These are phyloP conservation scores for Hydrocynus forskahlii DNA, from an alignment of 2,797 vertebrate species.

Conservation along the genomic window DNA sequence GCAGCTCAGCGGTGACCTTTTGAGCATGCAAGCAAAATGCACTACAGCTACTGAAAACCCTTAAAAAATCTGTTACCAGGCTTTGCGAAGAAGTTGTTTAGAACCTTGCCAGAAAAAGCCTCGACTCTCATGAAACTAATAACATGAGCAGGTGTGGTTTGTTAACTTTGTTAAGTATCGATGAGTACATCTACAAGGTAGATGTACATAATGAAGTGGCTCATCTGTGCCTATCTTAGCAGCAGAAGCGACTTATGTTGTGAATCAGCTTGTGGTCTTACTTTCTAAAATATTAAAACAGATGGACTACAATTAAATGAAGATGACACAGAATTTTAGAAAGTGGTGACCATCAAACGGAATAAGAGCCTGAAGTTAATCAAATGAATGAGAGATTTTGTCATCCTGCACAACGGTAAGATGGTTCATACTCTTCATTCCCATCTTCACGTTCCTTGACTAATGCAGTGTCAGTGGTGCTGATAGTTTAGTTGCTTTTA, in stretches of 20 bases:
- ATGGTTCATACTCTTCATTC: not conserved
- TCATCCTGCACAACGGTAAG: not conserved
- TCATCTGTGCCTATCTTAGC: not conserved
- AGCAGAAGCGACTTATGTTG: not conserved
- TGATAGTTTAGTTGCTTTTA: too few relatives aligned
- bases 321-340: not conserved
- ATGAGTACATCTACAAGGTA: not conserved
- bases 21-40: too few relatives aligned
- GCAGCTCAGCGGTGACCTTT: too few relatives aligned
- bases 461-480: not conserved
- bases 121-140: not conserved
- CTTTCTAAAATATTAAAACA: not conserved
- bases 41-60: too few relatives aligned
- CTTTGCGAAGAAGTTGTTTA: too few relatives aligned
- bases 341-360: not conserved
- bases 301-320: not conserved
- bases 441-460: not conserved
- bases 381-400: too few relatives aligned
- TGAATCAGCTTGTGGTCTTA: not conserved
- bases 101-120: too few relatives aligned
- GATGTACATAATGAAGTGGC: not conserved
- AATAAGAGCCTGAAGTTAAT: not conserved
- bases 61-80: too few relatives aligned
- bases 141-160: not conserved
- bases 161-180: not conserved